Conservation (phyloP, 2,797 vertebrate genomes). For the Pteronotus mesoamericanus region DNA sequence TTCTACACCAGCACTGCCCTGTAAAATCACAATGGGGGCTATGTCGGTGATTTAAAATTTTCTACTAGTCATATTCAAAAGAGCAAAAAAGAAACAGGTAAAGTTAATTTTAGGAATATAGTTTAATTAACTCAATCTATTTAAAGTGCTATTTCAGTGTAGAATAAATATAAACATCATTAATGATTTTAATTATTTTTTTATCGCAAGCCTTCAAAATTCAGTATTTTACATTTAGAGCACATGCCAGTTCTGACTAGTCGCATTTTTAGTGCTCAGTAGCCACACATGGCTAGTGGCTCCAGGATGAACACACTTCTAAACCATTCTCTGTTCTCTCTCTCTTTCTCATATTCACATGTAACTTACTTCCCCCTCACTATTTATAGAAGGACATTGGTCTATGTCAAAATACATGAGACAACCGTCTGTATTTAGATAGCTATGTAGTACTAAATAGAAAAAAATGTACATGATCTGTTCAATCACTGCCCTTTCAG, state of each 20-base stretch:
- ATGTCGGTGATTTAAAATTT: background rate
- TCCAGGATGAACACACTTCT: background rate
- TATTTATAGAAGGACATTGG: background rate
- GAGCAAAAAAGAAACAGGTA: background rate
- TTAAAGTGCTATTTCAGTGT: background rate
- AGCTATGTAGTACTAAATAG: background rate
- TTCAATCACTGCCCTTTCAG: background rate
- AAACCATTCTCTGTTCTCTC: background rate
- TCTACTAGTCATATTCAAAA: background rate
- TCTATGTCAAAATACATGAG: background rate
- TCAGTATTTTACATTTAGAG: background rate
- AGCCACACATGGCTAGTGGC: background rate
- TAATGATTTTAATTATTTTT: background rate
- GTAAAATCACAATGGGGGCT: background rate
- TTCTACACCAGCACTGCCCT: background rate
- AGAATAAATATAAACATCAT: background rate
- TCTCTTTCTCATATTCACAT: background rate
- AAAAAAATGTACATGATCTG: background rate
- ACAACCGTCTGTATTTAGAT: background rate
- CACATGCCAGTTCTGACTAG: background rate
- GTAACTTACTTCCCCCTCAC: background rate
- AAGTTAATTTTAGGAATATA: background rate
- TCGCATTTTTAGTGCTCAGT: background rate
- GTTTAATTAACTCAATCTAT: background rate
- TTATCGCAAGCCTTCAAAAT: background rate